Base-by-base conservation (phyloP, 2,113 vertebrate species). In the Pterocles burchelli region DNA sequence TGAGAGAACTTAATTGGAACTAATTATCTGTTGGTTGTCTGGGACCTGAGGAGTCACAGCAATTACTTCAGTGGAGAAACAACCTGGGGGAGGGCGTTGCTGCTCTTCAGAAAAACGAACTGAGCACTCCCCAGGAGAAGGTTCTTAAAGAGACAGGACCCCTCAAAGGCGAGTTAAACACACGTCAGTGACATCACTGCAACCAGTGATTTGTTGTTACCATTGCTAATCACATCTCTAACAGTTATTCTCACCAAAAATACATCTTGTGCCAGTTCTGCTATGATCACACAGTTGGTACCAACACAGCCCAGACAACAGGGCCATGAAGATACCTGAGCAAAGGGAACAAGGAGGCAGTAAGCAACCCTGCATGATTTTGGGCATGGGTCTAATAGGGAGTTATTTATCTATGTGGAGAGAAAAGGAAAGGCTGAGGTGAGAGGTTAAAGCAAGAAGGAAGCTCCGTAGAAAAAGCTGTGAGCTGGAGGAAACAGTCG, bases 21-120 rank as follows among this genome's bases (percentile, higher is more conserved):
- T 96, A 94, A 95, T 97, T 94, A 94, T 76, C 90, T 86, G 66
- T 93, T 96, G 85, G 88, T 63, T 97, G 88, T 93, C 90, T 96
- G 95, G 92, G 88, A 62, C 95, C 91, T 86, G 90, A 78, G 88
- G 68, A 96, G 95, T 88, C 90, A 84, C 85, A 93, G 92, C 93
- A 90, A 88, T 96, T 96, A 93, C 90, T 88, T 38, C 79, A 95
- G 92, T 92, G 52, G 71, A 79, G 93, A 93, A 95, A 88, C 90
- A 95, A 96, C 93, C 80, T 94, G 73, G 84, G 72, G 90, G 93
- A 93, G 77, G 93, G 85, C 4, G 6, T 75, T 63, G 76, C 79
- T 96, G 58, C 72, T 90, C 52, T 57, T 63, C 85, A 93, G 82
- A 59, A 91, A 91, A 92, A 88, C 17, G 88, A 96, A 77, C 82